A percentile compares a stretch with the other conserved stretches of the same genome.
Conservation (phyloP, 2,888 invertebrate genomes). For the Neoscelio sp. region DNA sequence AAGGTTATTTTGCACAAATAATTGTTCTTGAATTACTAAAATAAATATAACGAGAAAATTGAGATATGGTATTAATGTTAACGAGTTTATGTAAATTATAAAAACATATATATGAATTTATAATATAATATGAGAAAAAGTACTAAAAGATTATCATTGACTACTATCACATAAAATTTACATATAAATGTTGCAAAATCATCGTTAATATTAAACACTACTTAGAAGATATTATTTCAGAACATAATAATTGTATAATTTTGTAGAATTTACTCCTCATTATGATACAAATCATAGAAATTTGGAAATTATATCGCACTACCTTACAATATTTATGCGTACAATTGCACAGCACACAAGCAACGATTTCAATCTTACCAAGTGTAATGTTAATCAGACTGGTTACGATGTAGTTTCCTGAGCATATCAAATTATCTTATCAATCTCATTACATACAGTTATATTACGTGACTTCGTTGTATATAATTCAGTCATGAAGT, state of each 20-base stretch:
- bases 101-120: too few relatives aligned
- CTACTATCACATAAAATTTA: too few relatives aligned
- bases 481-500: constrained; percentile 22
- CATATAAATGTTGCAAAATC: too few relatives aligned
- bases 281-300: constrained; percentile 28
- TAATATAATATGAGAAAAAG: too few relatives aligned
- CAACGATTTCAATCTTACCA: constrained; percentile 42
- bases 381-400: constrained; percentile 39
- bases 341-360: constrained; percentile 18
- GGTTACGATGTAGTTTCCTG: constrained; percentile 45
- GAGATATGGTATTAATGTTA: too few relatives aligned
- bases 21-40: too few relatives aligned
- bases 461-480: constrained; percentile 40
- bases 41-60: too few relatives aligned
- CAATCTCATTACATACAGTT: constrained; percentile 38
- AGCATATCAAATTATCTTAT: constrained; percentile 48
- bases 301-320: constrained; percentile 25
- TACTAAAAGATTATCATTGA: too few relatives aligned
- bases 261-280: constrained; percentile 7
- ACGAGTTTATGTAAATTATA: too few relatives aligned
- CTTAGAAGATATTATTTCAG: too few relatives aligned
- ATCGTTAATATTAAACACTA: too few relatives aligned
- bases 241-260: neutral
- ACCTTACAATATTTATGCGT: constrained; percentile 32
- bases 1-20: too few relatives aligned